Percentiles rank a stretch among this genome's conserved stretches.
phyloP scores from a whole-genome alignment of 1,140 invertebrate species.

The Drosophila varians region DNA sequence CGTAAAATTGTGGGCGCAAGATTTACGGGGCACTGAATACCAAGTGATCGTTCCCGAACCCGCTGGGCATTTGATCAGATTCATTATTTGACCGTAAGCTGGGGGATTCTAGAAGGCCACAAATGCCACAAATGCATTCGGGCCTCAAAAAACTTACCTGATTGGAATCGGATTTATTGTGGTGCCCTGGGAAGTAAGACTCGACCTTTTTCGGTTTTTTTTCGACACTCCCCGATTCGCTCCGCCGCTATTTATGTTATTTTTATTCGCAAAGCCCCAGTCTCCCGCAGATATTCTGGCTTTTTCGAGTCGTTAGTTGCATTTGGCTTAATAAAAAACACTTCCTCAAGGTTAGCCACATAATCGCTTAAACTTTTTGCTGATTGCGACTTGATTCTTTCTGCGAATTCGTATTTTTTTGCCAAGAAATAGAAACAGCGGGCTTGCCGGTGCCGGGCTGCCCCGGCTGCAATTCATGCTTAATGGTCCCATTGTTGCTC shows the following conservation, averaged over 20 bases:
- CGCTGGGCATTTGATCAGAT: neutral
- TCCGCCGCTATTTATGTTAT: neutral
- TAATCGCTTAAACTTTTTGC: conserved; percentile 46
- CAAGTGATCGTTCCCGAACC: neutral
- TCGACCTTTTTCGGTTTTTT: conserved; percentile 6
- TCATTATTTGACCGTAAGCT: neutral
- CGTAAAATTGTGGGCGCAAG: neutral
- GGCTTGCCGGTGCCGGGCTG: conserved; percentile 32
- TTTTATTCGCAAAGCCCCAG: neutral
- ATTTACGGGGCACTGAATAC: neutral
- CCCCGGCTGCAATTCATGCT: conserved; percentile 62
- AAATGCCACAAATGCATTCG: neutral
- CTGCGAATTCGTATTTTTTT: conserved; percentile 56
- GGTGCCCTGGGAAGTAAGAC: conserved; percentile 8
- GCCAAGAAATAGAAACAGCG: conserved; percentile 50
- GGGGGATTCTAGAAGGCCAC: neutral
- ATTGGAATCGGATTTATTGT: neutral
- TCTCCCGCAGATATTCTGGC: conserved; percentile 29
- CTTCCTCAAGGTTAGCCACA: conserved; percentile 62
- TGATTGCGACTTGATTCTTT: conserved; percentile 49
- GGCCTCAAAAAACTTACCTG: neutral
- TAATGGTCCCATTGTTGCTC: conserved; percentile 41
- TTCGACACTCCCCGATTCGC: conserved; percentile 17
- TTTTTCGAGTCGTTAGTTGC: conserved; percentile 39
- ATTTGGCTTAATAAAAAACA: conserved; percentile 40